Base-by-base conservation (phyloP, 2,888 invertebrate genomes). In the Eilema sororculum region DNA sequence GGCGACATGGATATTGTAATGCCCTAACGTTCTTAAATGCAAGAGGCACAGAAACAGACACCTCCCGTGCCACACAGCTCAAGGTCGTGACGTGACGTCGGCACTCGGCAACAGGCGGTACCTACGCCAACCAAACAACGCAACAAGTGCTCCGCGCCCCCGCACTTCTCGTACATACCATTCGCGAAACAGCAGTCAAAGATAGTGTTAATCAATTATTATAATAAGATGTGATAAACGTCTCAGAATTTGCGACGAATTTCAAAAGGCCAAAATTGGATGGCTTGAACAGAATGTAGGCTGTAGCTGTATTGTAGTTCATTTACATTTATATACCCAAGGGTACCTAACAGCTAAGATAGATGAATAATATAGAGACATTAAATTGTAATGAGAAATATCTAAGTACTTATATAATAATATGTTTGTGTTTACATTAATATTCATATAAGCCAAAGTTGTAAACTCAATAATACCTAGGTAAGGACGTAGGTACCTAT, bases 91-190 rank as follows among this genome's bases (percentile, higher is more conserved):
- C 80, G 85, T 93, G 92, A 92, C 93, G 94, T 92, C 88, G 90
- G 75, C 80, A 81, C 83, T 85, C 86, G 86, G 91, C 92, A 91
- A 91, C 91, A 91, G 90, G 90, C 91, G 90, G 89, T 89, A 87
- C 79, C 80, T 79, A 88, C 89, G 89, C 89, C 91, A 91, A 91
- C 93, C 90, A 92, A 94, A 93, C 93, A 93, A 90, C 93, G 93
- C 94, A 95, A 95, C 93, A 94, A 93, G 95, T 94, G 94, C 92
- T 87, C 86, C 90, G 87, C 90, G 89, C 90, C 89, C 89, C 88
- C 90, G 86, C 90, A 82, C 84, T 80, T 86, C 86, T 84, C 89
- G 89, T 88, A 85, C 89, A 88, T 88, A 86, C 88, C 88, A 89
- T 87, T 89, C 84, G 89, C 87, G 75, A 88, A 91, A 89, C 88